Percentiles rank a stretch among this genome's conserved stretches.
phyloP scores from a whole-genome alignment of 1,140 invertebrate genomes.

The Tetraneura akinire region DNA sequence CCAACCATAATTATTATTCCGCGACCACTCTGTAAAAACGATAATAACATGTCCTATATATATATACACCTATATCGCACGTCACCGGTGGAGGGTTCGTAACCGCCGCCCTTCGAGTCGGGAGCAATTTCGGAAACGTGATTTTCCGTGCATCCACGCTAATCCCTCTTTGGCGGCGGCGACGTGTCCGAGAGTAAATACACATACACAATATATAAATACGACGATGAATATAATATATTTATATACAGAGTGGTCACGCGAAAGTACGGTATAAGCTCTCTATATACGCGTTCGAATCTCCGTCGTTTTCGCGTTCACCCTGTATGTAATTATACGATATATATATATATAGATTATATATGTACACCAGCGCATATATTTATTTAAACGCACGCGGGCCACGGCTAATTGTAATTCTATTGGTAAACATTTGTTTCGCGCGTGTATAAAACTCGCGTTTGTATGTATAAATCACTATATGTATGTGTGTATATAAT shows the following conservation, averaged over 20 bases:
- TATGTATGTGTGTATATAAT: background rate
- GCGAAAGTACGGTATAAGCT: too few species aligned
- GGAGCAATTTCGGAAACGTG: constrained; percentile 12
- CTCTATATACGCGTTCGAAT: too few species aligned
- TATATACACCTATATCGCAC: too few species aligned
- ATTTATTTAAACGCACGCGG: background rate
- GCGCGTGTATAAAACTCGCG: background rate
- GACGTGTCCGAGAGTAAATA: constrained; percentile 42
- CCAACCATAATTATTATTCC: too few species aligned
- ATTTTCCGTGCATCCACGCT: constrained; percentile 33
- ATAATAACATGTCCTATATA: too few species aligned
- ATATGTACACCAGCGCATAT: too few species aligned
- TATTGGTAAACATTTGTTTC: constrained; percentile 43
- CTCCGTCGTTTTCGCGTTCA: too few species aligned
- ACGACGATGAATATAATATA: too few species aligned
- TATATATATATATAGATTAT: too few species aligned
- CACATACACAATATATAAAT: background rate
- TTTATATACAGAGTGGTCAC: too few species aligned
- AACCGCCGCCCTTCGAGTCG: background rate
- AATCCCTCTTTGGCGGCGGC: constrained; percentile 28
- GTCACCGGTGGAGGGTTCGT: background rate
- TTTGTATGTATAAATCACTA: background rate
- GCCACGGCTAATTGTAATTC: constrained; percentile 41
- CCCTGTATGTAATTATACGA: too few species aligned
- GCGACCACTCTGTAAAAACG: too few species aligned